Conservation (phyloP, 2,797 vertebrate genomes). For the Gymnoscopelus microlampas region DNA sequence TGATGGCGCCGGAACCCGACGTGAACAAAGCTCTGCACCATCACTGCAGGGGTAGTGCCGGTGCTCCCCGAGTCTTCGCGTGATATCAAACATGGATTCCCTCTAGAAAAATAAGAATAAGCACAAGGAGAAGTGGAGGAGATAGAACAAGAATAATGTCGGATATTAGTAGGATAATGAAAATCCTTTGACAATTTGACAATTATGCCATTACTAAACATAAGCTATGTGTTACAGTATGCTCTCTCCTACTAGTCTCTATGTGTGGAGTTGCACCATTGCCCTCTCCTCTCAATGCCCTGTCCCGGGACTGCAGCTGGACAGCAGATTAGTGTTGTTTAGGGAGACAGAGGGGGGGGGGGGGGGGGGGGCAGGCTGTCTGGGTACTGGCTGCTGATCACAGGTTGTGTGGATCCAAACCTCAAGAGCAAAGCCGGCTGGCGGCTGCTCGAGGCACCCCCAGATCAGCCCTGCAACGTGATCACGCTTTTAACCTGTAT, state of each 20-base stretch:
- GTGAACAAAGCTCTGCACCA: slow-evolving; percentile 12
- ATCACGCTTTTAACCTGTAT: background rate
- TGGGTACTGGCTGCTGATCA: slow-evolving; percentile 55
- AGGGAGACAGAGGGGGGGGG: slow-evolving; percentile 49
- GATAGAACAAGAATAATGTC: background rate
- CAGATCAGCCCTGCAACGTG: slow-evolving; percentile 45
- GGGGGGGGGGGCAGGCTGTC: slow-evolving; percentile 34
- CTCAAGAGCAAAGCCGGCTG: slow-evolving; percentile 36
- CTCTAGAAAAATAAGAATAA: background rate
- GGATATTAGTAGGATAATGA: background rate
- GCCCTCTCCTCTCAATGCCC: slow-evolving; percentile 30
- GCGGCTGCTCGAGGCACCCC: slow-evolving; percentile 20
- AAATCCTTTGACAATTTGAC: background rate
- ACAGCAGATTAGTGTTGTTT: slow-evolving; percentile 64
- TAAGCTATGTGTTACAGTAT: slow-evolving; percentile 1
- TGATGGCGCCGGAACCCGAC: slow-evolving; percentile 22
- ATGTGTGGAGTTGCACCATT: slow-evolving; percentile 5
- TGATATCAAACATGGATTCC: no score
- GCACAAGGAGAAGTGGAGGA: background rate
- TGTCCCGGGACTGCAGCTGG: slow-evolving; percentile 71
- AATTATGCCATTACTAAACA: slow-evolving; percentile 1
- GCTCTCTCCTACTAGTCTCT: slow-evolving; percentile 9
- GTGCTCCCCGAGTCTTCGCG: background rate
- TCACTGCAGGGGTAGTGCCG: slow-evolving; percentile 21
- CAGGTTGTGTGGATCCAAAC: slow-evolving; percentile 52